Base-by-base conservation (phyloP, 1,140 invertebrate species). In the Platyscapa corneri region DNA sequence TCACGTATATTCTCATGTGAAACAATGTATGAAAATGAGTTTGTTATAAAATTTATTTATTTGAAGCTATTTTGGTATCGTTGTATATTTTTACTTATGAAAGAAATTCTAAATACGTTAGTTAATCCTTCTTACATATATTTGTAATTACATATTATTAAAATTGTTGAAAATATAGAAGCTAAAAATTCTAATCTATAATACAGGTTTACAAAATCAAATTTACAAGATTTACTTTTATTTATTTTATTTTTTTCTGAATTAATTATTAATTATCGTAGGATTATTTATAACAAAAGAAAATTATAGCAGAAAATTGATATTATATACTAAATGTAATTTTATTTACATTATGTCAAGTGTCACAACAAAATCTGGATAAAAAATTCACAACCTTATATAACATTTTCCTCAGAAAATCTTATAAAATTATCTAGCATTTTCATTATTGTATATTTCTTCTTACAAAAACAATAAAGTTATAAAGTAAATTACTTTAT, bases 301-400 rank as follows among this genome's bases (percentile, higher is more conserved):
- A 20, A 80, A 20, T n/a, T 46, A 46, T 67, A 39, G 12, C 32
- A 46, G 12, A 42, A 80, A 67, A 80, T 46, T 67, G 18, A 65
- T 80, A 80, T 37, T 82, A 56, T 65, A 77, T 23, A 83, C 16
- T 20, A 34, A 60, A 79, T 84, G 77, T 85, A 85, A 39, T 7
- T 81, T 84, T 81, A 85, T 85, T 85, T 85, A 81, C 72, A 85
- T 85, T 76, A 6, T 56, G 56, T 85, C 72, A 75, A 42, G 42
- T 80, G 42, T 84, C 32, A 79, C 23, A 80, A 30, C 34, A 82
- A 81, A 27, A 75, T 81, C 46, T 84, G 53, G 12, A 74, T 42
- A 74, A 42, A 42, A 16, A 67, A 72, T 72, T 72, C n/a, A 72
- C 67, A 72, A 72, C 34, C 32, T 72, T 39, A 72, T 72, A 67